phyloP scores from a whole-genome alignment of 2,113 vertebrate genomes.

The Pelmatolapia mariae region DNA sequence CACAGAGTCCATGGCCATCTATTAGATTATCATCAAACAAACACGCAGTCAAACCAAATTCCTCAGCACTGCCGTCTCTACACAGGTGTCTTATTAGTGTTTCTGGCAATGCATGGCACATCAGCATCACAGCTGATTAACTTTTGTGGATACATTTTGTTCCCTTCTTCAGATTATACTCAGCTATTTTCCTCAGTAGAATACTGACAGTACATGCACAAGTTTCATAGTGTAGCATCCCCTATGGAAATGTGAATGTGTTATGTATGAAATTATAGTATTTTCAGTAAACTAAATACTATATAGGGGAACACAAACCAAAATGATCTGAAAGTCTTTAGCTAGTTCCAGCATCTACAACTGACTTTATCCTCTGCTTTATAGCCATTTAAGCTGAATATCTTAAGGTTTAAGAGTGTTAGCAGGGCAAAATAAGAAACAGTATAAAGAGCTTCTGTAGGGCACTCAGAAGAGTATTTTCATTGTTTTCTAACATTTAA shows the following conservation, averaged over 20 bases:
- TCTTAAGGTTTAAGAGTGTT: background rate
- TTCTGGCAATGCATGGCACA: background rate
- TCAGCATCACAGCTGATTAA: background rate
- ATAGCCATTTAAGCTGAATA: background rate
- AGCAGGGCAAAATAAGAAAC: background rate
- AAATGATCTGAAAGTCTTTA: background rate
- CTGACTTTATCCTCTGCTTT: background rate
- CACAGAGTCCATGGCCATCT: slow-evolving; percentile 17
- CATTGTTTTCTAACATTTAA: background rate
- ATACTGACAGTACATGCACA: background rate
- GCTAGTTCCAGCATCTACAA: background rate
- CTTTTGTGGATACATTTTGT: background rate
- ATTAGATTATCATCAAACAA: slow-evolving; percentile 30
- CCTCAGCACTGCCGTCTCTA: background rate
- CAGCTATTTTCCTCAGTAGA: background rate
- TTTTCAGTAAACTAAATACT: background rate
- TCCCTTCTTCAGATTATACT: background rate
- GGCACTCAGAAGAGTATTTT: background rate
- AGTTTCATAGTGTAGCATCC: background rate
- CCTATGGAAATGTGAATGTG: background rate
- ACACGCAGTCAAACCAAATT: slow-evolving; percentile 1
- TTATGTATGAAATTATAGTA: background rate
- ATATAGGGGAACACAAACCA: background rate
- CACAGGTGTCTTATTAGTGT: slow-evolving; percentile 28
- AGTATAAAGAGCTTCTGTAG: background rate